Evolutionary conservation across 2,113 vertebrate species (phyloP).

Genomic region (Oostethus manadensis): DNA sequence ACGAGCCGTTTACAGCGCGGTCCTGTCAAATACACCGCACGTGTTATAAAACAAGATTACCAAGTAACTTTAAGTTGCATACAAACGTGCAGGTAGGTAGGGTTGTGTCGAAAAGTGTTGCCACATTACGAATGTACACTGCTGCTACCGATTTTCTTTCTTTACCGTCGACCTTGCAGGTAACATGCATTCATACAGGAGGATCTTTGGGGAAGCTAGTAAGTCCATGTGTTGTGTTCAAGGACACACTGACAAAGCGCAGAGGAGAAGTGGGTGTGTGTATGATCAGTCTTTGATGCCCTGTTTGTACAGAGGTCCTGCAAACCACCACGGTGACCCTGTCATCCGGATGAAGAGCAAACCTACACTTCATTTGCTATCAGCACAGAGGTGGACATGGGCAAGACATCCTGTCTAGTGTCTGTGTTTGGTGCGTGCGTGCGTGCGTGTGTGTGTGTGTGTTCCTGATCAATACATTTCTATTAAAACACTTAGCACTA

Average conservation of each 20-base stretch:
- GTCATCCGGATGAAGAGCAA: conserved; percentile 10
- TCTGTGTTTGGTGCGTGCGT: too few relatives aligned
- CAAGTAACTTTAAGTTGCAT: too few relatives aligned
- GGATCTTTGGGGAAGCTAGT: not conserved
- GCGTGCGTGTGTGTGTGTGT: conserved; percentile 40
- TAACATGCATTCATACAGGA: not conserved
- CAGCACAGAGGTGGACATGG: not conserved
- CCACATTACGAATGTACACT: too few relatives aligned
- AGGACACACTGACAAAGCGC: conserved; percentile 14
- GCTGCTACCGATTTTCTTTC: not conserved
- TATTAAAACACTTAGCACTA: conserved; percentile 60
- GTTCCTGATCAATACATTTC: conserved; percentile 63
- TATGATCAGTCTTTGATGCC: conserved; percentile 1
- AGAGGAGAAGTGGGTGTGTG: not conserved
- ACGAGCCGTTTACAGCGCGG: too few relatives aligned
- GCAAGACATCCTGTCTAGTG: not conserved
- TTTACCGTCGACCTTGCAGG: not conserved
- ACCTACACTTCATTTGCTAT: not conserved
- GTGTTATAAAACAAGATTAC: too few relatives aligned
- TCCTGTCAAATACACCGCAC: too few relatives aligned
- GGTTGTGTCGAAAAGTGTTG: too few relatives aligned
- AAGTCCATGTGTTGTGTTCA: conserved; percentile 12
- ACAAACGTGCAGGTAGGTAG: not conserved
- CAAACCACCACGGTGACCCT: conserved; percentile 17
- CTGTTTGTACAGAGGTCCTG: conserved; percentile 6